Base-by-base conservation (phyloP, 2,113 vertebrate species). In the Todiramphus chloris region DNA sequence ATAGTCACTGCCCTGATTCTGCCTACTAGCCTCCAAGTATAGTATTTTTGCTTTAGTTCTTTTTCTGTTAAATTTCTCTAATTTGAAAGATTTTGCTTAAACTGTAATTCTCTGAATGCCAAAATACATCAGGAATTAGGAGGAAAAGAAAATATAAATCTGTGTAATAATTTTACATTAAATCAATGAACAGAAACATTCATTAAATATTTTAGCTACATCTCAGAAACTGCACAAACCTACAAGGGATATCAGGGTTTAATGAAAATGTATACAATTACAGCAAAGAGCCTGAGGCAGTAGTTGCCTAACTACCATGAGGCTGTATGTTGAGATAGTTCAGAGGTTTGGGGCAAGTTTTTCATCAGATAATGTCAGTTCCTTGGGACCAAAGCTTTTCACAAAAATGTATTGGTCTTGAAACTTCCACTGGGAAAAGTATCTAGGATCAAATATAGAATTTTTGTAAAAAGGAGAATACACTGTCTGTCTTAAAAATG, bases 301-400 rank as follows among this genome's bases (percentile, higher is more conserved):
- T 55, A 56, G n/a, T 58, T 63, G 55, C 19, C 31, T 25, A 11
- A 89, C 56, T 28, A 63, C 48, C 70, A 74, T 2, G 20, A 92
- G 74, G 50, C 16, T 67, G 30, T 59, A 63, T 2, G 0, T 27
- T 75, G 69, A 93, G 93, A 94, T 75, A 94, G 90, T 84, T 93
- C 83, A 91, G 93, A 84, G 89, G 50, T 95, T 93, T 95, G 87
- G 64, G 84, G 84, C 84, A 91, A 59, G 56, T 41, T 91, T 96
- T 91, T 87, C 14, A 93, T 96, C 77, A 93, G 77, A 67, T 94
- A 78, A 91, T 77, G 50, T 69, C 79, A 72, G 35, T 30, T 94
- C 72, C 73, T 37, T 69, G 60, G 46, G 64, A 84, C 48, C 63
- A 64, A 89, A 93, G 75, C 12, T 67, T 83, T 70, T 81, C 64